These are phyloP conservation scores for Daboia siamensis DNA, from an alignment of 2,113 vertebrate genomes.

Conservation along the genomic window DNA sequence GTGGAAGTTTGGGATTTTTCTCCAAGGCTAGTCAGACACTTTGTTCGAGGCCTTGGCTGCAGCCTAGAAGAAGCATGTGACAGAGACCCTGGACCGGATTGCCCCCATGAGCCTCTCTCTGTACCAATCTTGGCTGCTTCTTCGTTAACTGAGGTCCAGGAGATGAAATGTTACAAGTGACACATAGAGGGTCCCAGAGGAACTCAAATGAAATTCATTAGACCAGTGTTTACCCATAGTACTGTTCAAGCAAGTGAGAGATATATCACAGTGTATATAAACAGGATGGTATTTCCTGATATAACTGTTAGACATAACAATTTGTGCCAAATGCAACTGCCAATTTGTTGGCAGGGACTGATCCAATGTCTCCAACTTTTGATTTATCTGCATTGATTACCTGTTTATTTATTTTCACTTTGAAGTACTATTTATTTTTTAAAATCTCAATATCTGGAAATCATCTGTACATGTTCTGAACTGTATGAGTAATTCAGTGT, in stretches of 20 bases:
- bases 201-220: background rate
- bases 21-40: background rate
- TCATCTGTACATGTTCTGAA: background rate
- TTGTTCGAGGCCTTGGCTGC: background rate
- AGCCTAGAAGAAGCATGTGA: background rate
- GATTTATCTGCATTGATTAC: background rate
- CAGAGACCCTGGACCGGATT: background rate
- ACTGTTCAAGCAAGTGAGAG: background rate
- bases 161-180: background rate
- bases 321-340: background rate
- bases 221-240: background rate
- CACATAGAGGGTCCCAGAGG: background rate
- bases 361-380: background rate
- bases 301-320: background rate
- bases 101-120: background rate
- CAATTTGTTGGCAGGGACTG: background rate
- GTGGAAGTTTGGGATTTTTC: background rate
- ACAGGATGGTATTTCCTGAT: background rate
- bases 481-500: background rate
- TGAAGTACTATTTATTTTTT: background rate
- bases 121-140: background rate
- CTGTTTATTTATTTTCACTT: background rate
- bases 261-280: background rate
- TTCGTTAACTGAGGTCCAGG: background rate
- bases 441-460: background rate